Evolutionary conservation across 2,888 invertebrate species (phyloP), one percentile per base, ranked within the genome.

Genomic region (Nasonia oneida): DNA sequence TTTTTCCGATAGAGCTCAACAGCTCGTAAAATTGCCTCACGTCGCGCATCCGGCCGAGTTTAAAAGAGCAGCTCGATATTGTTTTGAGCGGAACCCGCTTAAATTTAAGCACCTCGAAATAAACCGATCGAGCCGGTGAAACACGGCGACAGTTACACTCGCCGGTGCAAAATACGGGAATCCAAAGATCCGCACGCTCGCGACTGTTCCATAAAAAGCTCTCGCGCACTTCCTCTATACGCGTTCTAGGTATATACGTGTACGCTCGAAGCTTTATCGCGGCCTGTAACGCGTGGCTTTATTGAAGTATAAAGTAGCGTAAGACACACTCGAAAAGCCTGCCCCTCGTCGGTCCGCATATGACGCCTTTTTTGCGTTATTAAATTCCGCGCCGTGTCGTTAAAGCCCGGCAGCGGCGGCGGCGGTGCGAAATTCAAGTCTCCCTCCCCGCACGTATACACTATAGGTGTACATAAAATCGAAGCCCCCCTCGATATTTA

Each of bases 251-350:
- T 53, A 85, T 14, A 18, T 67, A 70, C 6, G 64, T 42, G 67
- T 78, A 29, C 15, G 39, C 70, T 18, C 47, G 67, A 70, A 42
- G 64, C 50, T 76, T 80, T 84, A 84, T 79, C 84, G 53, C 67
- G 57, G 33, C 39, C 29, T 42, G 53, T 74, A 74, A 83, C 33
- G 42, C 39, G 29, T 29, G 14, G 70, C 39, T 80, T 84, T 84
- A 84, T 84, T 74, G 84, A 76, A 84, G 80, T 76, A 84, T 84
- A 90, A 87, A 87, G 81, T 83, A 73, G 64, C 76, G 50, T 76
- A 86, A 81, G 86, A 86, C 80, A 80, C 50, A 74, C 79, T 42
- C 75, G 82, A 70, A 79, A 81, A 64, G 33, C 80, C 82, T 57
- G 78, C 18, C 74, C 50, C 74, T 5, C 73, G 61, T 39, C 67